A percentile compares a stretch with the other conserved stretches of the same genome.
Conservation (phyloP, 2,797 vertebrate genomes). For the Catharus ustulatus region DNA sequence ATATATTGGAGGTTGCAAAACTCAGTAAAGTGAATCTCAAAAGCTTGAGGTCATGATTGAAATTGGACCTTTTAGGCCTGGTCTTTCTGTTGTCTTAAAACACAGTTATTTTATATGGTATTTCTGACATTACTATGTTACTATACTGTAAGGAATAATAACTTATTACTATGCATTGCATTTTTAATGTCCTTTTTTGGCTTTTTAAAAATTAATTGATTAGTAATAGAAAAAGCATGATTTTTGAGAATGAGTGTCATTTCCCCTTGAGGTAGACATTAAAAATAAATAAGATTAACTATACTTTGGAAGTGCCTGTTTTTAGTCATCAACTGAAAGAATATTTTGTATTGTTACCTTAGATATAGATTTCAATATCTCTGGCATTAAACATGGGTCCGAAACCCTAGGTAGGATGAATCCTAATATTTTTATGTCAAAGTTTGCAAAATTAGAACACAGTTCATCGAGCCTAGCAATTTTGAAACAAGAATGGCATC, state of each 20-base stretch:
- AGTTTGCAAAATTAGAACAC: not conserved
- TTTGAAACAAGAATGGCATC: not conserved
- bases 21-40: not conserved
- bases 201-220: not conserved
- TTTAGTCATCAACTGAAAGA: not conserved
- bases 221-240: not conserved
- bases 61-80: not conserved
- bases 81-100: not conserved
- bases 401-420: not conserved
- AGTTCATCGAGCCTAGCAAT: not conserved
- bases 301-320: not conserved
- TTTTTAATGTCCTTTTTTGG: not conserved
- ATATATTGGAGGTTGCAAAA: not conserved
- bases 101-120: not conserved
- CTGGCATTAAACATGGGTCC: not conserved
- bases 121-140: not conserved
- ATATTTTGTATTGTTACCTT: not conserved
- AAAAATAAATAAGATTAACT: not conserved
- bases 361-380: not conserved
- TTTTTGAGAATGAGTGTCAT: not conserved
- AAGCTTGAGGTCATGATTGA: not conserved
- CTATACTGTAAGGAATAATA: not conserved
- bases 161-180: not conserved
- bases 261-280: not conserved
- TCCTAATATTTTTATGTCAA: not conserved